These are phyloP conservation scores for Empidonax traillii DNA, from an alignment of 2,113 vertebrate species.

Conservation along the genomic window DNA sequence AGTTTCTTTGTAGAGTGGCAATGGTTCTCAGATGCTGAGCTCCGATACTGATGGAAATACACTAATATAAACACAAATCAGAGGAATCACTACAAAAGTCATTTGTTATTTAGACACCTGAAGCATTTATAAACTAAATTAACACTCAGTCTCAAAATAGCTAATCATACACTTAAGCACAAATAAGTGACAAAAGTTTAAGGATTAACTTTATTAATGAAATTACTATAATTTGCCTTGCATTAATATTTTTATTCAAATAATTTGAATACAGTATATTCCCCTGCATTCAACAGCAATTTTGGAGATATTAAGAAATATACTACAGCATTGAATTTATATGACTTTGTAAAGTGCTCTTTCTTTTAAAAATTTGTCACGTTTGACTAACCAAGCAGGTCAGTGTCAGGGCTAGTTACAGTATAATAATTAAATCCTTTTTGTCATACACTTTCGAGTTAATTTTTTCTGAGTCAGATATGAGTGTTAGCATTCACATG, in stretches of 20 bases:
- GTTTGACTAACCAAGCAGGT: background rate
- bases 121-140: background rate
- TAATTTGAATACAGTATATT: background rate
- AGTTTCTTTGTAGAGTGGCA: background rate
- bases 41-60: background rate
- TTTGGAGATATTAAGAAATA: background rate
- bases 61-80: background rate
- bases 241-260: background rate
- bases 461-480: background rate
- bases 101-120: background rate
- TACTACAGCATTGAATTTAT: background rate
- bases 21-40: background rate
- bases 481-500: background rate
- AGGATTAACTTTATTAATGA: background rate
- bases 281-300: background rate
- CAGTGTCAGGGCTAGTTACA: background rate
- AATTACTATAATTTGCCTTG: background rate
- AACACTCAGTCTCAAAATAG: background rate
- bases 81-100: background rate
- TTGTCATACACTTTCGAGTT: background rate
- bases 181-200: background rate
- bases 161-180: background rate
- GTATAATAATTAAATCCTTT: background rate
- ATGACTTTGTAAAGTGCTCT: background rate
- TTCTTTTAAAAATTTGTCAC: background rate